phyloP scores from a whole-genome alignment of 1,140 invertebrate genomes.

The Brachionus plicatilis region DNA sequence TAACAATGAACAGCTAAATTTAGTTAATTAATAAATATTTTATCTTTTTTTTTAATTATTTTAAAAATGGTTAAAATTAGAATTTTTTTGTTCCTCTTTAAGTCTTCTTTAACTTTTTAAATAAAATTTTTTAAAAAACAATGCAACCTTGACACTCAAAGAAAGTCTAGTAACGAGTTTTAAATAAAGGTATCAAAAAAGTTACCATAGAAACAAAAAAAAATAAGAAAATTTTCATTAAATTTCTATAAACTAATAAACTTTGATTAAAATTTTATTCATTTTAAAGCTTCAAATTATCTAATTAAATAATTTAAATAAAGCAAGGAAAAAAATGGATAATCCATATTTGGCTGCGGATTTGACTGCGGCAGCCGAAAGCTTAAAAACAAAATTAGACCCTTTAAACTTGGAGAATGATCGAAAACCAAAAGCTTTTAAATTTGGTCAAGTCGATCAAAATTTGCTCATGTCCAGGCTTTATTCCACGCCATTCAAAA shows the following conservation, averaged over 20 bases:
- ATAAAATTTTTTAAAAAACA: background rate
- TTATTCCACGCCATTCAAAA: slow-evolving; percentile 13
- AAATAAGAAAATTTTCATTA: background rate
- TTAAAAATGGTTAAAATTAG: too few species aligned
- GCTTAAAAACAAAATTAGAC: background rate
- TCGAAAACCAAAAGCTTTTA: slow-evolving; percentile 15
- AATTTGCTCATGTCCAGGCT: background rate
- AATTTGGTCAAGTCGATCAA: slow-evolving; percentile 39
- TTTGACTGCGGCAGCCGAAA: background rate
- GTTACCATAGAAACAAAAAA: background rate
- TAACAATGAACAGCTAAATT: too few species aligned
- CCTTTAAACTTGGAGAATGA: background rate
- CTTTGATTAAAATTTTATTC: background rate
- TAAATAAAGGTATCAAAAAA: background rate
- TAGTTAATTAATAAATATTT: too few species aligned
- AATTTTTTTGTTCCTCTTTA: too few species aligned
- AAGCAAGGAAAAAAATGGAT: background rate
- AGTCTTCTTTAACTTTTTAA: background rate
- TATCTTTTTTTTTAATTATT: too few species aligned
- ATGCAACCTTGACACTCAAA: background rate
- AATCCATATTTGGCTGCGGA: background rate
- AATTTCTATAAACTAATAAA: slow-evolving; percentile 12
- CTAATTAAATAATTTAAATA: background rate
- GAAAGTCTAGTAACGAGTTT: background rate
- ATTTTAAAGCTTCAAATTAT: background rate